Conservation (phyloP, 1,140 invertebrate genomes). For the Dendroctonus ponderosae region DNA sequence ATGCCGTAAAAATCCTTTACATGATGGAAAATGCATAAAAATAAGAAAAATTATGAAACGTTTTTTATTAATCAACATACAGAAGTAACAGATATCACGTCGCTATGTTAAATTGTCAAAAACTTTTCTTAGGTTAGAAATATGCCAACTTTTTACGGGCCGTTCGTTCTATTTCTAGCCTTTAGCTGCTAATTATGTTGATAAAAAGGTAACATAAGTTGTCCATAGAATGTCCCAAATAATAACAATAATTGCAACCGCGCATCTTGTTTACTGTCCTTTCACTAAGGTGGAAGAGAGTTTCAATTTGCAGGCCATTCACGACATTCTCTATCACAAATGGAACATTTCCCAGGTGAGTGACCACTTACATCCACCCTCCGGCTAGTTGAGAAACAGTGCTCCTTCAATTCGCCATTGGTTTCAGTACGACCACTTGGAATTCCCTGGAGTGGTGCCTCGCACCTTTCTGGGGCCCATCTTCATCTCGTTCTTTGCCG, state of each 20-base stretch:
- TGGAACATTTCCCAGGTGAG: constrained; percentile 80
- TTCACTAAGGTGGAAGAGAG: constrained; percentile 99
- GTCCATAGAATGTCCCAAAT: constrained; percentile 48
- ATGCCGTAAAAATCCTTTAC: too few species aligned
- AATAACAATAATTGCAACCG: constrained; percentile 58
- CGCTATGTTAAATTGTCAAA: too few species aligned
- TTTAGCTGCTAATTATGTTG: constrained; percentile 33
- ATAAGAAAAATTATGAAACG: too few species aligned
- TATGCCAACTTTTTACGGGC: background rate
- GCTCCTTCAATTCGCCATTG: background rate
- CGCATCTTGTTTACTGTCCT: constrained; percentile 85
- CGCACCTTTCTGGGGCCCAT: constrained; percentile 93
- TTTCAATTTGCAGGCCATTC: constrained; percentile 97
- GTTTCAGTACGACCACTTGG: constrained; percentile 93
- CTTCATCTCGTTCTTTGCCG: constrained; percentile 75
- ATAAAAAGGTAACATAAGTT: constrained; percentile 35
- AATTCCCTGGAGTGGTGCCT: constrained; percentile 98
- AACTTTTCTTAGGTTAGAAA: background rate
- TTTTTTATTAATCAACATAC: too few species aligned
- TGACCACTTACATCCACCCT: background rate
- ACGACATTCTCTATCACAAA: constrained; percentile 91
- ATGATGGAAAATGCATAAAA: too few species aligned
- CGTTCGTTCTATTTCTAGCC: constrained; percentile 17
- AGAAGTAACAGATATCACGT: too few species aligned
- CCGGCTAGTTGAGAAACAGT: background rate